Percentiles rank a stretch among this genome's conserved stretches.
phyloP scores from a whole-genome alignment of 2,797 vertebrate species.

The Valencia hispanica region DNA sequence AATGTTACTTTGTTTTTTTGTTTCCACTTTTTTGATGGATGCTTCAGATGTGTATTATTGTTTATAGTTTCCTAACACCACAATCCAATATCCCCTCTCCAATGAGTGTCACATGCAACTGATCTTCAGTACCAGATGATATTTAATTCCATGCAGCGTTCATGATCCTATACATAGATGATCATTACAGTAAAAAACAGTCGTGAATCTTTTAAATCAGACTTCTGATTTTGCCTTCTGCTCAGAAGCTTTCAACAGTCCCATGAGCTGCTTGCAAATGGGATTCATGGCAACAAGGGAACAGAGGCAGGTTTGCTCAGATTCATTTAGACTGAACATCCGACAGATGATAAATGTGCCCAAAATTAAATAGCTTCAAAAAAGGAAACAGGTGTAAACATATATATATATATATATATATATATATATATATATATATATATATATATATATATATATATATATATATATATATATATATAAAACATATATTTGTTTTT shows the following conservation, averaged over 20 bases:
- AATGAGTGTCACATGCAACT: background rate
- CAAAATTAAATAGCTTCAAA: background rate
- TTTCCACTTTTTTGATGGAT: no score
- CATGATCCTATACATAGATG: background rate
- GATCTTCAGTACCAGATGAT: background rate
- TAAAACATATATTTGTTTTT: no score
- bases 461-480: no score
- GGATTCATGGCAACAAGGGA: slow-evolving; percentile 3
- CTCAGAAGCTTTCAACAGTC: background rate
- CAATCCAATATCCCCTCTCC: background rate
- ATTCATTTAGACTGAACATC: background rate
- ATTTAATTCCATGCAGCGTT: background rate
- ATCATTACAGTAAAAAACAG: background rate
- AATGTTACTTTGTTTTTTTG: no score
- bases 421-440: no score
- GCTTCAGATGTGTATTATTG: no score
- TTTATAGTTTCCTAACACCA: no score
- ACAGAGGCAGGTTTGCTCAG: background rate
- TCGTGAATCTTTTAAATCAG: background rate
- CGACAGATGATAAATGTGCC: background rate
- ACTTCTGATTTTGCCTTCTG: background rate
- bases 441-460: no score
- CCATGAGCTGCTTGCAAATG: background rate
- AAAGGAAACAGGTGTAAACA: no score
- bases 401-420: no score